Evolutionary conservation across 2,888 invertebrate species (phyloP), one percentile per base, ranked within the genome.

Genomic region (Chrysotoxum bicinctum): DNA sequence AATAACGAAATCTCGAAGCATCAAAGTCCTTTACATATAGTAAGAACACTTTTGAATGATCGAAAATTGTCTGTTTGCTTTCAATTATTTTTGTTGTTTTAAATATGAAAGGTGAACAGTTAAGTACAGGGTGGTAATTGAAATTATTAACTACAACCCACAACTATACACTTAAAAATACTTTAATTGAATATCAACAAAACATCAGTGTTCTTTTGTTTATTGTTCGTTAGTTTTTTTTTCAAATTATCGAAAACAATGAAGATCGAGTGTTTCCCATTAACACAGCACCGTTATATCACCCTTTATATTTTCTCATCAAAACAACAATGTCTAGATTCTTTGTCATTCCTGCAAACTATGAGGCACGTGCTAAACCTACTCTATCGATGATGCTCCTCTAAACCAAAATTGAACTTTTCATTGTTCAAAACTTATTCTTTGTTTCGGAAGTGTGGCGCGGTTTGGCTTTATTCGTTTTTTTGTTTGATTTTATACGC

Each of bases 371-470:
- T 62, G 62, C 48, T 48, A n/a, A n/a, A n/a, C n/a, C 1, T 14
- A 48, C 23, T 21, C 19, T 48, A 48, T 12, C 12, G 5, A n/a
- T n/a, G n/a, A n/a, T n/a, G 21, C 21, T 14, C 48, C 48, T 21
- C 7, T 45, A 1, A 1, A 21, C 45, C 10, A 4, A 21, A 10
- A 48, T n/a, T 23, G 7, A 26, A 23, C 7, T 50, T 23, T 62
- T 45, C 64, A 32, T 48, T 48, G 48, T 50, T 50, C 19, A 66
- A n/a, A 21, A 23, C 4, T 66, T 9, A 23, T 14, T 62, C 62
- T 66, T 66, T 50, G 50, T 21, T 23, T 74, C 32, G 23, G 32
- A 64, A 54, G 43, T 74, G 74, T 30, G 10, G 43, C 64, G 74
- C 21, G 10, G 40, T 23, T 48, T 35, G n/a, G n/a, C n/a, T 30